These are phyloP conservation scores for Aleiodes testaceus DNA, from an alignment of 2,888 invertebrate genomes.

Conservation along the genomic window DNA sequence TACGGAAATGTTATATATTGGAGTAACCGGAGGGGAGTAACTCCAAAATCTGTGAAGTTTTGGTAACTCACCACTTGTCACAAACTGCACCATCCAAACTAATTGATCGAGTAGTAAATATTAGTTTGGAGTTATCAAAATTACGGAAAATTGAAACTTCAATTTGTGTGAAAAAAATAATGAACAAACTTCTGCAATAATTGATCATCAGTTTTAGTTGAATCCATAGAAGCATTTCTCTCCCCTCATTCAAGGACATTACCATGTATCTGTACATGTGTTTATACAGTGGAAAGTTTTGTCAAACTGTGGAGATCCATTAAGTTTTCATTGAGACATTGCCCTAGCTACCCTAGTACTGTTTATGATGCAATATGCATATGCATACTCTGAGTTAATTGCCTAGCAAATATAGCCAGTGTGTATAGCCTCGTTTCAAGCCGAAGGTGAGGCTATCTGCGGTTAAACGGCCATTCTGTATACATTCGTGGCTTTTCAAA, in stretches of 20 bases:
- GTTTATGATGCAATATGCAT: slow-evolving; percentile 49
- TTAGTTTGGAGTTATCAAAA: background rate
- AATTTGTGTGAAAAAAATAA: no score
- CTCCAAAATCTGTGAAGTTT: slow-evolving; percentile 13
- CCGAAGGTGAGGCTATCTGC: slow-evolving; percentile 41
- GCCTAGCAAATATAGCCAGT: slow-evolving; percentile 53
- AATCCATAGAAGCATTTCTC: background rate
- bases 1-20: background rate
- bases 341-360: slow-evolving; percentile 35
- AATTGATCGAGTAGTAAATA: slow-evolving; percentile 17
- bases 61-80: background rate
- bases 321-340: slow-evolving; percentile 30
- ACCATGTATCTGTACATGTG: slow-evolving; percentile 35
- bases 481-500: slow-evolving; percentile 14
- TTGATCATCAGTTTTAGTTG: slow-evolving; percentile 20
- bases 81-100: slow-evolving; percentile 7
- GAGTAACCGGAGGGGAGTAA: background rate
- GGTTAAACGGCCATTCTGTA: slow-evolving; percentile 19
- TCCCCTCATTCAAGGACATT: background rate
- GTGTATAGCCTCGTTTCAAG: slow-evolving; percentile 35
- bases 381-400: slow-evolving; percentile 59
- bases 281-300: slow-evolving; percentile 31
- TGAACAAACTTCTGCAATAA: slow-evolving; percentile 3
- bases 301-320: slow-evolving; percentile 1
- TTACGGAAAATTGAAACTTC: no score